A percentile compares a stretch with the other conserved stretches of the same genome.
Conservation (phyloP, 2,797 vertebrate species). For the Phrynocephalus forsythii region DNA sequence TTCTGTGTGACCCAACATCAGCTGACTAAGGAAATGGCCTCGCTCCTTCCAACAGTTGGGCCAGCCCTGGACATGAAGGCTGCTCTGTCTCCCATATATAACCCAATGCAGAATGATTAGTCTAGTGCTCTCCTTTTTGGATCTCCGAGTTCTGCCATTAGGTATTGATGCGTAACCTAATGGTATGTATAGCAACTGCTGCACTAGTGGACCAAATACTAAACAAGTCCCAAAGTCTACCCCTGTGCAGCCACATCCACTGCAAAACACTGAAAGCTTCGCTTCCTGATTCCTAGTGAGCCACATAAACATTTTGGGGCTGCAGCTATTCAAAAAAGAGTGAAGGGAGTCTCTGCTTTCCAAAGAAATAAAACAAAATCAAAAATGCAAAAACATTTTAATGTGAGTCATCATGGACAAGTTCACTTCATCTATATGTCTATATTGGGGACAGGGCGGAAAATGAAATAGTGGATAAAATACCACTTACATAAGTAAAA, state of each 20-base stretch:
- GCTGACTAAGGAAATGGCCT: not conserved
- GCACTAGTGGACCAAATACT: not conserved
- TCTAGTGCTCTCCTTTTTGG: not conserved
- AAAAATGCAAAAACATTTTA: too few relatives aligned
- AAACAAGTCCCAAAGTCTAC: not conserved
- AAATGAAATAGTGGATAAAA: too few relatives aligned
- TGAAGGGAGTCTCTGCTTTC: not conserved
- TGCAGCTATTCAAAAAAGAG: not conserved
- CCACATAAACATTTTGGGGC: conserved; percentile 6
- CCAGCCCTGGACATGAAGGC: not conserved
- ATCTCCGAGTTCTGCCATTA: not conserved
- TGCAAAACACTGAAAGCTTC: not conserved
- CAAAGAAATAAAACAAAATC: not conserved
- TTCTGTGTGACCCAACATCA: not conserved
- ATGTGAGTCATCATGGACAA: too few relatives aligned
- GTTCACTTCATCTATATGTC: too few relatives aligned
- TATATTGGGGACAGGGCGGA: too few relatives aligned
- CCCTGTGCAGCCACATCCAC: not conserved
- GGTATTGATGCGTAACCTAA: not conserved
- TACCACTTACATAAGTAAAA: too few relatives aligned
- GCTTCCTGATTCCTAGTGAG: conserved; percentile 30
- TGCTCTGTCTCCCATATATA: not conserved
- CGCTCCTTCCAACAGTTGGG: not conserved
- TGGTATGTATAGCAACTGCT: not conserved
- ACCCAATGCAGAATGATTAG: not conserved